phyloP scores from a whole-genome alignment of 2,888 invertebrate genomes.

The Hypsopygia costalis region DNA sequence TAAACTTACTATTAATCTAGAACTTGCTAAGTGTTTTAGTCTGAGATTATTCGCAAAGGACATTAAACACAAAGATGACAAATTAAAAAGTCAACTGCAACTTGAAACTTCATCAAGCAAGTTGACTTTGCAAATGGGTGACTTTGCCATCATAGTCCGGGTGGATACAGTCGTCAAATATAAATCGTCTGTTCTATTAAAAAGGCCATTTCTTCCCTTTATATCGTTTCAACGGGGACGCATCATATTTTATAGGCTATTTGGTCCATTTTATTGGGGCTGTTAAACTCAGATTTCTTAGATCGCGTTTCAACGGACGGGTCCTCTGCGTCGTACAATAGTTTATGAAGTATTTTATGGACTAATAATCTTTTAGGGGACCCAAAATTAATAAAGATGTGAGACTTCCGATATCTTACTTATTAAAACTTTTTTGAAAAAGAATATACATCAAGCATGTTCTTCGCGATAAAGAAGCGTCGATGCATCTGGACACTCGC shows the following conservation, averaged over 20 bases:
- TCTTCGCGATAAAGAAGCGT: too few relatives aligned
- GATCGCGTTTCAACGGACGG: constrained; percentile 20
- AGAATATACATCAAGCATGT: too few relatives aligned
- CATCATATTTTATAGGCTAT: constrained; percentile 35
- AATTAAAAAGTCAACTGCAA: constrained; percentile 3
- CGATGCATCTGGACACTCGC: too few relatives aligned
- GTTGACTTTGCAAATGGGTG: not conserved
- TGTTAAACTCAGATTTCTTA: constrained; percentile 28
- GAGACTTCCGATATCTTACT: not conserved
- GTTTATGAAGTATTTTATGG: not conserved
- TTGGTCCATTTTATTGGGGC: constrained; percentile 24
- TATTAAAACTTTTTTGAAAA: too few relatives aligned
- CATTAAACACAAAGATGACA: constrained; percentile 1
- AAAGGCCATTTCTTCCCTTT: constrained; percentile 7
- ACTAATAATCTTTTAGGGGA: not conserved
- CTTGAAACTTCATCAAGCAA: not conserved
- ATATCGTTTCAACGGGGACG: constrained; percentile 13
- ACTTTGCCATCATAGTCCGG: not conserved
- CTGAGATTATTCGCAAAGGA: constrained; percentile 1
- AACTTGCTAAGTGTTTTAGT: not conserved
- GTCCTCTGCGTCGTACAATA: constrained; percentile 9
- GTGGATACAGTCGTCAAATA: not conserved
- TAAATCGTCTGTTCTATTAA: constrained; percentile 7
- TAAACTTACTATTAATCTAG: too few relatives aligned
- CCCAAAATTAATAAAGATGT: not conserved